Percentiles rank a stretch among this genome's conserved stretches.
phyloP scores from a whole-genome alignment of 1,140 invertebrate genomes.

The Amyelois transitella region DNA sequence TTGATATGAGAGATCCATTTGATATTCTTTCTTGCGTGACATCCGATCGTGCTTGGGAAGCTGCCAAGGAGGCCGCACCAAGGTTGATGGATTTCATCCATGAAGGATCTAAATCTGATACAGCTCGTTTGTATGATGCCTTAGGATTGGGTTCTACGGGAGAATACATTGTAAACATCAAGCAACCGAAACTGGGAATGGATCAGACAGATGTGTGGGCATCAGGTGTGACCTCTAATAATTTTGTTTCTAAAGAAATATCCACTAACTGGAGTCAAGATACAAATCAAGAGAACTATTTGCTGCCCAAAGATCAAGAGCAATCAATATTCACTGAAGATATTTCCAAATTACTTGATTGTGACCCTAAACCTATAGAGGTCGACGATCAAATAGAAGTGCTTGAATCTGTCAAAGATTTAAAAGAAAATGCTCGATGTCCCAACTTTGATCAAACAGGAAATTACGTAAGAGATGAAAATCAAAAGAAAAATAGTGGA shows the following conservation, averaged over 20 bases:
- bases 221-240: constrained; percentile 23
- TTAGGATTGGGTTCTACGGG: constrained; percentile 40
- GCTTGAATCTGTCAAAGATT: constrained; percentile 26
- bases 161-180: constrained; percentile 39
- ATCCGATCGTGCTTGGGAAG: constrained; percentile 69
- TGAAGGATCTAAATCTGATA: constrained; percentile 60
- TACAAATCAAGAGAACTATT: constrained; percentile 21
- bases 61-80: constrained; percentile 67
- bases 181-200: constrained; percentile 33
- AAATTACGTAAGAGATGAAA: constrained; percentile 53
- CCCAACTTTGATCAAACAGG: constrained; percentile 61
- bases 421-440: constrained; percentile 39
- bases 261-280: constrained; percentile 39
- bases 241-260: constrained; percentile 28
- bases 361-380: constrained; percentile 30
- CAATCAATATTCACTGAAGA: constrained; percentile 28
- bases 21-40: constrained; percentile 55
- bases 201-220: constrained; percentile 36
- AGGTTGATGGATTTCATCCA: constrained; percentile 68
- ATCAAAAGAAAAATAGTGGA: constrained; percentile 42
- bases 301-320: constrained; percentile 26
- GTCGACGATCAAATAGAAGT: constrained; percentile 29
- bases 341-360: constrained; percentile 23
- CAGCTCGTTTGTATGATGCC: constrained; percentile 60
- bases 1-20: constrained; percentile 49